phyloP scores from a whole-genome alignment of 53 echinoderm and acorn worm genomes.

The Holothuria leucospilota region DNA sequence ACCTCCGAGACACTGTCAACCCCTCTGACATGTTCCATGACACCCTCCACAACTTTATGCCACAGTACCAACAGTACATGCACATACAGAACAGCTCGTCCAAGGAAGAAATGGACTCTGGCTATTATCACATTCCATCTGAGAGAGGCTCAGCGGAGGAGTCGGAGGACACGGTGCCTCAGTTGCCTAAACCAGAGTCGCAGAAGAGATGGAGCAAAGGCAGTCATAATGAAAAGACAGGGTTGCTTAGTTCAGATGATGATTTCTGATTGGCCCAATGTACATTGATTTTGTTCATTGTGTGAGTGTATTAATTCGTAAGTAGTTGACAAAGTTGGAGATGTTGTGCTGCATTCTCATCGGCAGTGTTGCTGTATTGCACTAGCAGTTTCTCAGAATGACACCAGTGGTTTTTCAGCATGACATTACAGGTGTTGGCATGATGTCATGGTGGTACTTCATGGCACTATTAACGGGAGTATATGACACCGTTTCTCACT shows the following conservation, averaged over 20 bases:
- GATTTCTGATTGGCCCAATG: constrained; percentile 57
- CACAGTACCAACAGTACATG: constrained; percentile 99
- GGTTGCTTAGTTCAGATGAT: constrained; percentile 87
- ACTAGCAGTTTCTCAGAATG: no score
- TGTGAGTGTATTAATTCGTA: no score
- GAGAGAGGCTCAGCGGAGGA: constrained; percentile 48
- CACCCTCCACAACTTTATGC: constrained; percentile 99
- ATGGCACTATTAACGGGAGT: no score
- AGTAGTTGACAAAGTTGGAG: no score
- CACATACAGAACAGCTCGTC: constrained; percentile 74
- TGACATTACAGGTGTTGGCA: no score
- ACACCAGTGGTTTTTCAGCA: no score
- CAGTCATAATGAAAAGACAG: constrained; percentile 92
- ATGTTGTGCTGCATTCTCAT: no score
- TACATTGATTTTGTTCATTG: no score
- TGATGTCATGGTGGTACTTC: no score
- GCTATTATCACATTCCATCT: constrained; percentile 73
- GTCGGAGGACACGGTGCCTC: constrained; percentile 26
- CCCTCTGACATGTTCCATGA: constrained; percentile 96
- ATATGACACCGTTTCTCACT: no score
- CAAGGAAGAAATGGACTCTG: constrained; percentile 74
- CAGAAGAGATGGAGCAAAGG: constrained; percentile 57
- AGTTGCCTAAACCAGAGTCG: constrained; percentile 42
- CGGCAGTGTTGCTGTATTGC: no score
- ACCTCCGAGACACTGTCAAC: constrained; percentile 96